A percentile compares a stretch with the other conserved stretches of the same genome.
Evolutionary conservation across 2,113 vertebrate species (phyloP).

Genomic region (Macheiramphus alcinus): DNA sequence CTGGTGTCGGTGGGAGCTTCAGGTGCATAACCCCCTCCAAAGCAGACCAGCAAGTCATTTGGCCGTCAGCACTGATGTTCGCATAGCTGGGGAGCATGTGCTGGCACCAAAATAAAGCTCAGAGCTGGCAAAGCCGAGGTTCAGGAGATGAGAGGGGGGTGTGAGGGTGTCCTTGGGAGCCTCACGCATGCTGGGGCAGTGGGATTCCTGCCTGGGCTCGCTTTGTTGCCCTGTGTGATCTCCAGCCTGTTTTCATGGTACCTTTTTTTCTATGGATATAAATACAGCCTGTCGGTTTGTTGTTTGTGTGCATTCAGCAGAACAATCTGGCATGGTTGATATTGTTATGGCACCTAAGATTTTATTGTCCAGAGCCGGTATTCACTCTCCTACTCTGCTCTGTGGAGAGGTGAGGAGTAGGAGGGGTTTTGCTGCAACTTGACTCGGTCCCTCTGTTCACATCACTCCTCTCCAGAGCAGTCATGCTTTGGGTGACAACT

Average conservation of each 20-base stretch:
- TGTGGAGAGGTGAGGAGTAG: not conserved
- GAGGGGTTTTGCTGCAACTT: not conserved
- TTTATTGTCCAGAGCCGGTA: not conserved
- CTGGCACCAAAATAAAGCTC: not conserved
- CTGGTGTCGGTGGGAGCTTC: not conserved
- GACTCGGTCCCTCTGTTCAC: not conserved
- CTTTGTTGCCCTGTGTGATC: not conserved
- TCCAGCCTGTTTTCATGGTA: not conserved
- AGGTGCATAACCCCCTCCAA: too few species aligned
- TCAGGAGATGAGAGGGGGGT: not conserved
- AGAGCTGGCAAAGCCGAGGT: not conserved
- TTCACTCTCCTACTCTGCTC: not conserved
- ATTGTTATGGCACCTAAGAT: not conserved
- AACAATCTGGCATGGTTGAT: not conserved
- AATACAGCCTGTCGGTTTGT: not conserved
- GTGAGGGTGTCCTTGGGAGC: not conserved
- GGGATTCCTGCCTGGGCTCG: not conserved
- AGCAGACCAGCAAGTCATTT: not conserved
- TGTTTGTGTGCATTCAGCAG: not conserved
- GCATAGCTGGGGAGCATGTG: rapidly evolving
- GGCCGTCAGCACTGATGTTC: rapidly evolving
- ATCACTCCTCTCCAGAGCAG: not conserved
- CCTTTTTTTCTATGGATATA: not conserved
- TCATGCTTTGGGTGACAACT: not conserved
- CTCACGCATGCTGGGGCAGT: rapidly evolving